Evolutionary conservation across 30 jellyfish, hydroid and myxozoan species (phyloP).

Genomic region (Calvadosia cruxmelitensis): DNA sequence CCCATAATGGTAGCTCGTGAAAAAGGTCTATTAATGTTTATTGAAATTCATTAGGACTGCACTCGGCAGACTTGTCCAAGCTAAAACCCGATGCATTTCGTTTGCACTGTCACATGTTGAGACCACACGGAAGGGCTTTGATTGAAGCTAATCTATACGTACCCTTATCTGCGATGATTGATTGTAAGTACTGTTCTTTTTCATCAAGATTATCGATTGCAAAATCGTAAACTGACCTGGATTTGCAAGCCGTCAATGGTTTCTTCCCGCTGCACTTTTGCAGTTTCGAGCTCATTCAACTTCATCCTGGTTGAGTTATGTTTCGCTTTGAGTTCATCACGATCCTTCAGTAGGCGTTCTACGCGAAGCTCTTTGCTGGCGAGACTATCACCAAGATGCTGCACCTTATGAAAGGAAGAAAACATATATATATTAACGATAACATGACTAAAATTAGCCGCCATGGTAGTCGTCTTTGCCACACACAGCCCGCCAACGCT

Average conservation of each 20-base stretch:
- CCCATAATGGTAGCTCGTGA: too few species aligned
- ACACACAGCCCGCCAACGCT: too few species aligned
- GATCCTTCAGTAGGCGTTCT: conserved; percentile 35
- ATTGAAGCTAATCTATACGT: too few species aligned
- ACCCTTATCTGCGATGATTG: too few species aligned
- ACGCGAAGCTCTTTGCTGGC: conserved; percentile 48
- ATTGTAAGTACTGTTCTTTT: neutral
- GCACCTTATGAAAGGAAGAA: conserved; percentile 33
- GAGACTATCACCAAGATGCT: conserved; percentile 40
- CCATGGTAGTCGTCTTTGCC: too few species aligned
- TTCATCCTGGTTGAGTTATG: conserved; percentile 16
- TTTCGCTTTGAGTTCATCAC: conserved; percentile 38
- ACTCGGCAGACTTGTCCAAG: too few species aligned
- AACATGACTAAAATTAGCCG: neutral
- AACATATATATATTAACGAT: neutral
- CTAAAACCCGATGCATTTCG: too few species aligned
- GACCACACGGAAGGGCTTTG: too few species aligned
- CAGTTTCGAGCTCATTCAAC: conserved; percentile 16
- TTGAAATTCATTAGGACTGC: too few species aligned
- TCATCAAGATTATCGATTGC: neutral
- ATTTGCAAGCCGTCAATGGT: conserved; percentile 18
- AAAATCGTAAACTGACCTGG: conserved; percentile 22
- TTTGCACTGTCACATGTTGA: too few species aligned
- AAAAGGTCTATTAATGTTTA: too few species aligned
- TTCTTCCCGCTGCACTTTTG: conserved; percentile 14